Evolutionary conservation across 2,888 invertebrate species (phyloP).

Genomic region (Lydus trimaculatus): DNA sequence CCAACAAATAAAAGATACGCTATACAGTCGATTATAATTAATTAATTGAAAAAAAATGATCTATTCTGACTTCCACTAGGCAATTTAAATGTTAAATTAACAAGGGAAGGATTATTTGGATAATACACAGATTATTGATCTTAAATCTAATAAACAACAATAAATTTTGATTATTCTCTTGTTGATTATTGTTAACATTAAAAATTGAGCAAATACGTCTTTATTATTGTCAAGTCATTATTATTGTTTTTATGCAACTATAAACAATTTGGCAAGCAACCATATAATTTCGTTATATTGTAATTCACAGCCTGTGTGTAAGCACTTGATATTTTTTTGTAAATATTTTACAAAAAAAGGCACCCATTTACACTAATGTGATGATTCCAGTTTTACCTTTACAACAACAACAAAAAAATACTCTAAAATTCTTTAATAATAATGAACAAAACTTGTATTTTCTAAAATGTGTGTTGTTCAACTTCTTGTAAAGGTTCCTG

Average conservation of each 20-base stretch:
- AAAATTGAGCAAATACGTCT: constrained; percentile 33
- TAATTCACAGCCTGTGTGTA: constrained; percentile 15
- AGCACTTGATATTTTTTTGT: constrained; percentile 13
- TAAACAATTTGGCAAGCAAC: constrained; percentile 24
- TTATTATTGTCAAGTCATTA: constrained; percentile 20
- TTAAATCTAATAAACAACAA: constrained; percentile 7
- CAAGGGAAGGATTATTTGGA: background rate
- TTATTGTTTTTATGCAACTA: background rate
- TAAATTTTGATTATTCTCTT: too few species aligned
- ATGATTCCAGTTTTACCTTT: constrained; percentile 12
- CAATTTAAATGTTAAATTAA: constrained; percentile 32
- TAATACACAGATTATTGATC: background rate
- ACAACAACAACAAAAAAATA: background rate
- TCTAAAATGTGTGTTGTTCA: constrained; percentile 60
- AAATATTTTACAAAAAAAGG: constrained; percentile 1
- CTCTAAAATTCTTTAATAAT: too few species aligned
- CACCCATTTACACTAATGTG: constrained; percentile 19
- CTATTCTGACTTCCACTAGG: constrained; percentile 10
- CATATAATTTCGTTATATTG: constrained; percentile 16
- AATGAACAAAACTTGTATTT: too few species aligned
- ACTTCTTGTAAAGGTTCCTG: constrained; percentile 64
- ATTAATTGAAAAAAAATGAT: background rate
- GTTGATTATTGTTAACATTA: too few species aligned
- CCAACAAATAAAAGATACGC: constrained; percentile 23
- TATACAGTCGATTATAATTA: constrained; percentile 9